These are phyloP conservation scores for Tenthredo livida DNA, from an alignment of 2,888 invertebrate genomes.

Conservation along the genomic window DNA sequence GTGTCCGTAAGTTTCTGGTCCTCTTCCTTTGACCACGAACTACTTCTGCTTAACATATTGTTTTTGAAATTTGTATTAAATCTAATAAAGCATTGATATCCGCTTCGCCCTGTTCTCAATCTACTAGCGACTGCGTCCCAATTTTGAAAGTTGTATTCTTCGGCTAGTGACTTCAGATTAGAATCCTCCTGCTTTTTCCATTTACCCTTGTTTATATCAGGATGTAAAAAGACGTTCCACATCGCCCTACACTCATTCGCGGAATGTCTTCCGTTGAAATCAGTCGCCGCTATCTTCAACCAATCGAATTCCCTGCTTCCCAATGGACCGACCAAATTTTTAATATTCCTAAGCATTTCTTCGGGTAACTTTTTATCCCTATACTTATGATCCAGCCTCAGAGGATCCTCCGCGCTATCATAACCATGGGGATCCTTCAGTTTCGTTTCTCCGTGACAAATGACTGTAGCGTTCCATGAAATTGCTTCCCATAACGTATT, in stretches of 20 bases:
- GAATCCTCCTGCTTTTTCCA: conserved; percentile 81
- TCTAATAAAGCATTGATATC: conserved; percentile 86
- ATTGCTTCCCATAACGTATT: conserved; percentile 79
- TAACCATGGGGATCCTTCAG: conserved; percentile 60
- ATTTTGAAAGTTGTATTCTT: conserved; percentile 80
- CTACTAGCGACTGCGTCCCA: conserved; percentile 84
- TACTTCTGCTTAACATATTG: conserved; percentile 62
- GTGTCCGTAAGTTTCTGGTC: conserved; percentile 83
- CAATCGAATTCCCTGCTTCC: conserved; percentile 80
- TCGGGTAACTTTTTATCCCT: conserved; percentile 57
- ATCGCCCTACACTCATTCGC: conserved; percentile 84
- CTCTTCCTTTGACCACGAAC: conserved; percentile 84
- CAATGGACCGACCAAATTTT: conserved; percentile 64
- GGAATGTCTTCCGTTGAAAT: conserved; percentile 81
- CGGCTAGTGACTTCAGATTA: conserved; percentile 75
- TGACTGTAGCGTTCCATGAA: conserved; percentile 74
- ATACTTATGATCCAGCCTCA: conserved; percentile 24
- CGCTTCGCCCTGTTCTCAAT: conserved; percentile 82
- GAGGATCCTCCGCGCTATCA: conserved; percentile 43
- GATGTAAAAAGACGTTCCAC: conserved; percentile 87
- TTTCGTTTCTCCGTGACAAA: conserved; percentile 67
- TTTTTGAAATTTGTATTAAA: conserved; percentile 79
- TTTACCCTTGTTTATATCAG: conserved; percentile 82
- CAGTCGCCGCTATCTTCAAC: conserved; percentile 79
- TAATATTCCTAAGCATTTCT: conserved; percentile 64